Evolutionary conservation across 2,113 vertebrate genomes (phyloP).

Genomic region (Emydura subglobosa): DNA sequence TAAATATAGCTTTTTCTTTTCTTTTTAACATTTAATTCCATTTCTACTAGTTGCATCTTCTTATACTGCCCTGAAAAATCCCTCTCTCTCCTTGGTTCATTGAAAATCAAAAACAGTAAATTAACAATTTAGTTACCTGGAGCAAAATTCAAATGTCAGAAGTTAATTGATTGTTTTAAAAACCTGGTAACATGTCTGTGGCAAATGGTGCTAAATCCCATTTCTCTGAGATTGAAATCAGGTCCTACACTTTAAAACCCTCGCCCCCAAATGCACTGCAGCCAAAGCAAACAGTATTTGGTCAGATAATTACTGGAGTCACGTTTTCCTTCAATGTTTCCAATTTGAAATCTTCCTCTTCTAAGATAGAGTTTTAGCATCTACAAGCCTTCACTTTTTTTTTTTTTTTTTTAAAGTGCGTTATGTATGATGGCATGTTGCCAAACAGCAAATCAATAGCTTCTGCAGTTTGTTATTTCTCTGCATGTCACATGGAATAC

Average conservation of each 20-base stretch:
- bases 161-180: background rate
- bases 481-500: background rate
- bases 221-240: fast-evolving
- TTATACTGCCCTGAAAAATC: too few relatives aligned
- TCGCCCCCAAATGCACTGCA: background rate
- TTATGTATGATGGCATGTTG: fast-evolving
- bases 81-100: background rate
- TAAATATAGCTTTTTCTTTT: background rate
- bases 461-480: slow-evolving; percentile 12
- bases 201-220: background rate
- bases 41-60: background rate
- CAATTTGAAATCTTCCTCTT: background rate
- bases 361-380: background rate
- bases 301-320: fast-evolving
- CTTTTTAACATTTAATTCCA: background rate
- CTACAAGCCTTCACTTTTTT: background rate
- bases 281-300: background rate
- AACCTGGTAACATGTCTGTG: background rate
- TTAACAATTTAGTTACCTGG: background rate
- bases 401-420: background rate
- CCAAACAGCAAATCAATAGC: slow-evolving; percentile 41
- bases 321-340: background rate
- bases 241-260: too few relatives aligned
- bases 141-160: background rate
- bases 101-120: background rate